Percentiles rank a stretch among this genome's conserved stretches.
phyloP scores from a whole-genome alignment of 2,113 vertebrate species.

The Ictalurus punctatus region DNA sequence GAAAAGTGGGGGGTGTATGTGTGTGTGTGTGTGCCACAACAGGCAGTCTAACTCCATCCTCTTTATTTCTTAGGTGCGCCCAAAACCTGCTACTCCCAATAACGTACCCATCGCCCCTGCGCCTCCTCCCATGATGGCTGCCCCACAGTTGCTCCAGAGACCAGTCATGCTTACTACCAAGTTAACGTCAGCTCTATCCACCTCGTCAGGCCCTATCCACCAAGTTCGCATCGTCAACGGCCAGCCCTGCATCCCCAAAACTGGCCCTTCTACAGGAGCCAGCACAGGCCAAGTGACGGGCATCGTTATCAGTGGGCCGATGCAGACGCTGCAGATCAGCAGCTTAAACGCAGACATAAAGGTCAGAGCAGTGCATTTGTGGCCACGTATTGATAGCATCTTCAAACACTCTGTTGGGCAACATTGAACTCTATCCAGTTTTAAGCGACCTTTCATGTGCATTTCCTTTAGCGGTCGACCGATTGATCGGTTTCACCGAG shows the following conservation, averaged over 20 bases:
- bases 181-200: conserved; percentile 81
- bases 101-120: conserved; percentile 96
- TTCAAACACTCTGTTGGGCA: neutral
- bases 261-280: conserved; percentile 34
- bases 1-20: neutral
- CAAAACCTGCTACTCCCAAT: conserved; percentile 86
- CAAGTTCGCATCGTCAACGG: conserved; percentile 96
- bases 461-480: too few relatives aligned
- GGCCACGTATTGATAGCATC: neutral
- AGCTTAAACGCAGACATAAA: conserved; percentile 89
- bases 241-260: conserved; percentile 85
- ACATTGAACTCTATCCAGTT: neutral
- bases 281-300: conserved; percentile 88
- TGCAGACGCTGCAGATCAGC: conserved; percentile 92
- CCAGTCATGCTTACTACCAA: conserved; percentile 95
- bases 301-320: conserved; percentile 89
- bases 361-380: conserved; percentile 68
- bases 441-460: neutral
- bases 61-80: conserved; percentile 80
- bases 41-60: conserved; percentile 35
- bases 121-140: conserved; percentile 95
- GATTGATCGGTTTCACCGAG: neutral
- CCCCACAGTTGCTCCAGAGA: conserved; percentile 92
- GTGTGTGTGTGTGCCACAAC: neutral
- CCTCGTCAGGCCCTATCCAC: conserved; percentile 90